A percentile compares a stretch with the other conserved stretches of the same genome.
These are phyloP conservation scores for Melanocharis versteri DNA, from an alignment of 2,113 vertebrate genomes.

Conservation along the genomic window DNA sequence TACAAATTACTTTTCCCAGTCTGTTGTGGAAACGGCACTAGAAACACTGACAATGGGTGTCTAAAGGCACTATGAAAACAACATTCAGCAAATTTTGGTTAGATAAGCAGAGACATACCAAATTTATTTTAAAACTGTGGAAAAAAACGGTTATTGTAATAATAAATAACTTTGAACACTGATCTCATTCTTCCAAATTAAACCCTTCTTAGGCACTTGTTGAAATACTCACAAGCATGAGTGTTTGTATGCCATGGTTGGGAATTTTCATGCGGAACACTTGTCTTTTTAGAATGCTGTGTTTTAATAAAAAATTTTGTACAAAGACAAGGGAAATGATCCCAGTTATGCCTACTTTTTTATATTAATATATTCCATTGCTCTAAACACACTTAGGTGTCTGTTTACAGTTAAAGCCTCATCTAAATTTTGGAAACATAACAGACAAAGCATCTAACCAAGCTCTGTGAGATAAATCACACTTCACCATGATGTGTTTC, in stretches of 20 bases:
- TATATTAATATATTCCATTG: background rate
- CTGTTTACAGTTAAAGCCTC: background rate
- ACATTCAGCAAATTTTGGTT: background rate
- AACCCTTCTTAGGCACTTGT: background rate
- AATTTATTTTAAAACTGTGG: background rate
- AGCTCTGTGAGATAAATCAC: background rate
- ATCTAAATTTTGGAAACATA: background rate
- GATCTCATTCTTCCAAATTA: background rate
- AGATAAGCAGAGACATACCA: slow-evolving; percentile 17
- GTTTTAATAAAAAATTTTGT: background rate
- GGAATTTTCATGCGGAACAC: background rate
- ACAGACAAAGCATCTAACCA: background rate
- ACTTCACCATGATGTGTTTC: background rate
- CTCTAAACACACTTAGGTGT: background rate
- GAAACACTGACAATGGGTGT: slow-evolving; percentile 24
- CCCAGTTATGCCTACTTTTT: background rate
- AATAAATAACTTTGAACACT: background rate
- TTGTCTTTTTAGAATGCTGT: background rate
- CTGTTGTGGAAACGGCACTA: slow-evolving; percentile 53
- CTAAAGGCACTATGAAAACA: slow-evolving; percentile 17
- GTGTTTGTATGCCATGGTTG: background rate
- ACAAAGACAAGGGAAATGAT: background rate
- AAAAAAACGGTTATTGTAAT: background rate
- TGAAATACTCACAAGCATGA: background rate
- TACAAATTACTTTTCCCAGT: background rate